phyloP scores from a whole-genome alignment of 2,888 invertebrate species.

The Odontomyia ornata region DNA sequence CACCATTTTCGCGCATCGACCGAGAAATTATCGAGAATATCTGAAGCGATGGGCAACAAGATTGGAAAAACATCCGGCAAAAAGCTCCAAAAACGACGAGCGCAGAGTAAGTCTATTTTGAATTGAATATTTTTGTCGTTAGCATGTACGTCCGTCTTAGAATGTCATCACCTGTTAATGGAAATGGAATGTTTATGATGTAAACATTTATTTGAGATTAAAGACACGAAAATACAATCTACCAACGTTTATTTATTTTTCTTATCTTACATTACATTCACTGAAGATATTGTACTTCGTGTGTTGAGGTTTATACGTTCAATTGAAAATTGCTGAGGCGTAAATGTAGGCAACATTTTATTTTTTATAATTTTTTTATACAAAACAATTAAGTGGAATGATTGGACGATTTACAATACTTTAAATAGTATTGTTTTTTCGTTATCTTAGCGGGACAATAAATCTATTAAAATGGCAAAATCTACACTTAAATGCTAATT shows the following conservation, averaged over 20 bases:
- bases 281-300: too few species aligned
- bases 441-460: too few species aligned
- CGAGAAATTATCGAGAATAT: background rate
- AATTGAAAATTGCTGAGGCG: too few species aligned
- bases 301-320: too few species aligned
- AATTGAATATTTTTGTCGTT: conserved; percentile 12
- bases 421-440: too few species aligned
- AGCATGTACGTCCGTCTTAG: background rate
- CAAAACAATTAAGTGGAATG: too few species aligned
- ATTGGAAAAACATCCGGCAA: conserved; percentile 51
- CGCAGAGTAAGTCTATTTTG: conserved; percentile 50
- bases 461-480: too few species aligned
- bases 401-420: too few species aligned
- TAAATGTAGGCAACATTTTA: too few species aligned
- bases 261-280: conserved; percentile 1
- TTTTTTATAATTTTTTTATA: too few species aligned
- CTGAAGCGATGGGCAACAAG: conserved; percentile 47
- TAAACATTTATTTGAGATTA: conserved; percentile 27
- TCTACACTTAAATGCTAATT: too few species aligned
- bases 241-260: conserved; percentile 7
- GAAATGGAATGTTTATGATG: conserved; percentile 28
- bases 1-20: background rate
- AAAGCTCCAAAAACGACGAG: conserved; percentile 50
- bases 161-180: conserved; percentile 23
- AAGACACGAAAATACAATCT: conserved; percentile 22